A percentile compares a stretch with the other conserved stretches of the same genome.
Evolutionary conservation across 2,888 invertebrate species (phyloP).

Genomic region (Xanthorhoe designata): DNA sequence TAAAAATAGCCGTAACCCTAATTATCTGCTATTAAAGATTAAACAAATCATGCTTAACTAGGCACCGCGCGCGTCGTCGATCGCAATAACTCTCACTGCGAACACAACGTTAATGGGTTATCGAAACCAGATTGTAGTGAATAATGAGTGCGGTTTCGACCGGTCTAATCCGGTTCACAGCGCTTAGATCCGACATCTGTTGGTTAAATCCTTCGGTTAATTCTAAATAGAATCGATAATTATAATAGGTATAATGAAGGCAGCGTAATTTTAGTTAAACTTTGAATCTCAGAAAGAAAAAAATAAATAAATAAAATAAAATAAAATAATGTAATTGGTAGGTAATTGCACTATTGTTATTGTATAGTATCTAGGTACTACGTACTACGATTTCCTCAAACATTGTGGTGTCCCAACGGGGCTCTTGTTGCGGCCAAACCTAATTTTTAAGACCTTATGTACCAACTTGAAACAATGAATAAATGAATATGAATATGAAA

Average conservation of each 20-base stretch:
- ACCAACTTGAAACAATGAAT: too few relatives aligned
- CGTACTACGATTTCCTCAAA: too few relatives aligned
- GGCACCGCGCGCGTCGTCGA: slow-evolving; percentile 40
- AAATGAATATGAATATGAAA: too few relatives aligned
- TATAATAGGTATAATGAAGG: slow-evolving; percentile 4
- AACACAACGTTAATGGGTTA: slow-evolving; percentile 56
- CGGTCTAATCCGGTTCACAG: slow-evolving; percentile 23
- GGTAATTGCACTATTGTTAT: too few relatives aligned
- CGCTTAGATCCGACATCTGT: slow-evolving; percentile 25
- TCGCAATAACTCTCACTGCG: slow-evolving; percentile 50
- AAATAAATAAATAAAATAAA: not conserved
- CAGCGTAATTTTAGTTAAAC: not conserved
- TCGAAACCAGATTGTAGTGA: slow-evolving; percentile 52
- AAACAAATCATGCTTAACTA: slow-evolving; percentile 58
- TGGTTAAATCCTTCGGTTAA: slow-evolving; percentile 25
- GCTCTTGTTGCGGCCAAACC: too few relatives aligned
- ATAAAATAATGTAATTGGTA: too few relatives aligned
- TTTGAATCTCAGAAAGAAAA: not conserved
- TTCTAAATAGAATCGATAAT: slow-evolving; percentile 9
- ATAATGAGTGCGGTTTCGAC: slow-evolving; percentile 34
- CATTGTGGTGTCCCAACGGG: too few relatives aligned
- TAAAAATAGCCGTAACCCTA: slow-evolving; percentile 51
- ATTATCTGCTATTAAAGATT: slow-evolving; percentile 53
- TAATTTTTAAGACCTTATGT: too few relatives aligned
- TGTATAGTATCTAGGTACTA: too few relatives aligned